Evolutionary conservation across 2,113 vertebrate genomes (phyloP).

Genomic region (Cryptomyrus ogoouensis): DNA sequence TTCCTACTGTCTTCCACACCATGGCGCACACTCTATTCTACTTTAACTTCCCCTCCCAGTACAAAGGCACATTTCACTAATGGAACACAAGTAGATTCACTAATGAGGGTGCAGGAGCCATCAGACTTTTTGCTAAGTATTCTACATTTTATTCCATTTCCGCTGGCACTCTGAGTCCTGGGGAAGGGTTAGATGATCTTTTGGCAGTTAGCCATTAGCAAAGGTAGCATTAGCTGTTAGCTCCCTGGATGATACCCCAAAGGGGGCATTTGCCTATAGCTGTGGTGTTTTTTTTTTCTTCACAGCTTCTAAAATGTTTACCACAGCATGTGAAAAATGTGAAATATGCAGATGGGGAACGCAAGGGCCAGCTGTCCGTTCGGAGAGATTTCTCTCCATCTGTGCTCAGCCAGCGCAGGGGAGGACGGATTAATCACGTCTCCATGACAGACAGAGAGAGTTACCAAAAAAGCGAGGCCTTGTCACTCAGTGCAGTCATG

Average conservation of each 20-base stretch:
- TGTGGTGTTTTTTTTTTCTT: not conserved
- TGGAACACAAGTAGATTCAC: not conserved
- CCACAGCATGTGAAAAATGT: not conserved
- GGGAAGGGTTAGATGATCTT: not conserved
- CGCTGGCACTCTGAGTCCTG: not conserved
- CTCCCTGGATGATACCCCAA: not conserved
- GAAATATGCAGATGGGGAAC: not conserved
- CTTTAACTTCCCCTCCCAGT: not conserved
- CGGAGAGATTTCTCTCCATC: not conserved
- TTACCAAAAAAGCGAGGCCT: not conserved
- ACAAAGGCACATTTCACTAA: not conserved
- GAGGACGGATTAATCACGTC: not conserved
- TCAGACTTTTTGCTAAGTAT: constrained; percentile 2
- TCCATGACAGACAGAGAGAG: not conserved
- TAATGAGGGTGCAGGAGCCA: not conserved
- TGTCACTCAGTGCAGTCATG: not conserved
- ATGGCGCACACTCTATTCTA: not conserved
- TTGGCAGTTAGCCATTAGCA: not conserved
- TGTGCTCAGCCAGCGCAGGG: not conserved
- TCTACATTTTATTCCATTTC: not conserved
- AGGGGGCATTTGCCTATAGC: not conserved
- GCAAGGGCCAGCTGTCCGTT: not conserved
- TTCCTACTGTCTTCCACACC: not conserved
- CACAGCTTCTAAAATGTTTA: constrained; percentile 9
- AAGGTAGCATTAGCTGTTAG: not conserved